Base-by-base conservation (phyloP, 1,140 invertebrate genomes). In the Pseudoatta argentina region DNA sequence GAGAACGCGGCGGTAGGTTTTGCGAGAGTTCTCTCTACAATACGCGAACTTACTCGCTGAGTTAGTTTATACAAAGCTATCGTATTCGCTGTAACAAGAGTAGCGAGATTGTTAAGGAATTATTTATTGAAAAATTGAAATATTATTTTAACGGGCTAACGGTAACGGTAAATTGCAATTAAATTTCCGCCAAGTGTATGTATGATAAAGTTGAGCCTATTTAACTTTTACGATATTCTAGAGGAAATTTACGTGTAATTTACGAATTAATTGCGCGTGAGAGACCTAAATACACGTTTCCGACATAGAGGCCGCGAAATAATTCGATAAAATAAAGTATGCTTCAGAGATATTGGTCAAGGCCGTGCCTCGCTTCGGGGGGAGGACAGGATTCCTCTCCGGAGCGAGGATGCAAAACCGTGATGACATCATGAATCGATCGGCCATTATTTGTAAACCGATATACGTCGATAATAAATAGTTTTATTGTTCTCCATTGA, bases 321-420 rank as follows among this genome's bases (percentile, higher is more conserved):
- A 75, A 83, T 83, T 83, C 71, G 39, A 63, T 85, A 76, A 85
- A 83, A 83, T 83, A 61, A 61, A 76, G 27, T 72, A 82, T 18
- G 78, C 34, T 16, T 10, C 21, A 16, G 44, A 18, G 24, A 86
- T 86, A 86, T 79, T 51, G 73, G 73, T 55, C 83, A 86, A 86
- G 73, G 83, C 57, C 73, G 44, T 51, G 24, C 18, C 44, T 51
- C 18, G 53, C 69, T 44, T 30, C 21, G 61, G 21, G 27, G 5
- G 27, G 5, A 59, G 44, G 16, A 67, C 34, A 44, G 64, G 66
- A 78, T 86, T 39, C 27, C 51, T 44, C 21, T 24, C 10, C 12
- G 24, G 63, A 57, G 30, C 24, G n/a, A 44, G 59, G 27, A 72
- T 82, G 44, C 24, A 44, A 59, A 48, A 61, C 14, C 55, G 12